A percentile compares a stretch with the other conserved stretches of the same genome.
Conservation (phyloP, 2,113 vertebrate species). For the Chaetorhynchus papuensis region DNA sequence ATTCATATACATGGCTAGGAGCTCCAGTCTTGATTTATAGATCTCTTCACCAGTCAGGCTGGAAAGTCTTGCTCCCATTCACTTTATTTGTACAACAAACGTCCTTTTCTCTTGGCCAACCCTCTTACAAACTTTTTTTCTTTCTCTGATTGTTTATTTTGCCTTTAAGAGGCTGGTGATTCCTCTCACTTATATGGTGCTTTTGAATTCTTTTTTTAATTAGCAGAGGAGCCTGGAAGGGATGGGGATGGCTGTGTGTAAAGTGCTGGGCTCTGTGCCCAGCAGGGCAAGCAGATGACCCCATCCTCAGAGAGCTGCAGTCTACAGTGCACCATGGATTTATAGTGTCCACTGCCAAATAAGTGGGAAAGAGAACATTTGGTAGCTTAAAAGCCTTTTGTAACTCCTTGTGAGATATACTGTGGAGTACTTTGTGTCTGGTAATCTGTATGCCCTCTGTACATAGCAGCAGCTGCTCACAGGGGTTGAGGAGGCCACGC, state of each 20-base stretch:
- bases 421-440: not conserved
- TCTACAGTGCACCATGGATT: not conserved
- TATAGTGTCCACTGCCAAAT: not conserved
- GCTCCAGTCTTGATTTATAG: constrained; percentile 19
- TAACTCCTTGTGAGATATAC: not conserved
- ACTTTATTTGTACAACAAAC: constrained; percentile 51
- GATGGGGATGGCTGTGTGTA: not conserved
- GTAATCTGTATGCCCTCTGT: not conserved
- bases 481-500: not conserved
- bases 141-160: not conserved
- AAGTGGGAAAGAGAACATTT: not conserved
- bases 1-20: constrained; percentile 8
- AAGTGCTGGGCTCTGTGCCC: not conserved
- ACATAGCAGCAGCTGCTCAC: accelerated
- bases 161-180: not conserved
- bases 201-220: not conserved
- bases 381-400: not conserved
- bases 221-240: not conserved
- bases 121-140: not conserved
- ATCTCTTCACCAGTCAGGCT: constrained; percentile 20
- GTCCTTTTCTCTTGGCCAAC: constrained; percentile 21
- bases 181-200: not conserved
- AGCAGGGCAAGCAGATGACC: not conserved
- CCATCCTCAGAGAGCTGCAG: not conserved
- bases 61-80: constrained; percentile 47